Base-by-base conservation (phyloP, 30 jellyfish, hydroid and myxozoan genomes). In the Aurelia coerulea region DNA sequence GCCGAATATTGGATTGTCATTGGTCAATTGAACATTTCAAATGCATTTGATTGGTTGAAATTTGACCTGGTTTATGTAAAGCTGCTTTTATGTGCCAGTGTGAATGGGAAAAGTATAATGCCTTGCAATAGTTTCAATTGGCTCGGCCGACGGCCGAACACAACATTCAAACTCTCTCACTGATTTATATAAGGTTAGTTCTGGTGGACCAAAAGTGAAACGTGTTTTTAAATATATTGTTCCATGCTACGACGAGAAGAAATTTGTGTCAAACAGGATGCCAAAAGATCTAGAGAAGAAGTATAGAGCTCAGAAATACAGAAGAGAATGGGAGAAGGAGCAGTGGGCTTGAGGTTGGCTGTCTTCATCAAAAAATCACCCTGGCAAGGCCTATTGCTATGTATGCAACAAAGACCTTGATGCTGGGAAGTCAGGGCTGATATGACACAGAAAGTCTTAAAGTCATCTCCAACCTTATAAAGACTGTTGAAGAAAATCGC, bases 271-370 rank as follows among this genome's bases (percentile, higher is more conserved):
- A 59, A 15, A 16, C 68, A 46, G 56, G 4, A 76, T 76, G 87
- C 87, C 87, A 2, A 76, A 76, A 54, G 88, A 78, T 32, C 41
- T n/a, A 29, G 53, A 54, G 2, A 78, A 31, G 53, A 78, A 78
- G 33, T 78, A 78, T 56, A 53, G 78, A 12, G 42, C 88, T 31
- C 90, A 79, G 65, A 63, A 66, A 46, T 79, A 79, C 64, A 41
- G 90, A 11, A 62, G 49, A 41, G 90, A 79, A 16, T 79, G 83
- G 90, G 90, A 79, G 90, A 79, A 79, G 63, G 90, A 79, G 68
- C 23, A 32, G 3, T 62, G 80, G 90, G 90, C 90, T 29, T 18
- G 69, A 35, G 65, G 80, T 17, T 79, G 83, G 90, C 13, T 79
- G 32, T 19, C 81, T 6, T 19, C 63, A 12, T 79, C 83, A 65